Percentiles rank a stretch among this genome's conserved stretches.
These are phyloP conservation scores for Cyprinus carpio DNA, from an alignment of 2,113 vertebrate genomes.

Conservation along the genomic window DNA sequence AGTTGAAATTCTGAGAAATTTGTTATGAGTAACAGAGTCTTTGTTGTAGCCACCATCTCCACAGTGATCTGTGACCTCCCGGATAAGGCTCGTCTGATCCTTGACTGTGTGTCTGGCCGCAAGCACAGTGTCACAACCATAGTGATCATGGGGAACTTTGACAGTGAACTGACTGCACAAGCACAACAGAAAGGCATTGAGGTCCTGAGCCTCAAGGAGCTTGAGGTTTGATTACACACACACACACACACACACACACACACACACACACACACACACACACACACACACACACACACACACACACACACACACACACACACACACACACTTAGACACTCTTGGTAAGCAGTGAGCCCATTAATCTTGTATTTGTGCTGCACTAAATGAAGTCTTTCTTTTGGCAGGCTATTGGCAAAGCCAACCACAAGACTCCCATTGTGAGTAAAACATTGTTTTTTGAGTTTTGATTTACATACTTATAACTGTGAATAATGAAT, in stretches of 20 bases:
- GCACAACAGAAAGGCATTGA: constrained; percentile 82
- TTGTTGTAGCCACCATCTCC: constrained; percentile 78
- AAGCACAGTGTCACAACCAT: constrained; percentile 79
- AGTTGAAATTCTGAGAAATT: not conserved
- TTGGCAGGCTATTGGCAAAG: constrained; percentile 82
- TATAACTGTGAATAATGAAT: not conserved
- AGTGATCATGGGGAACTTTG: constrained; percentile 84
- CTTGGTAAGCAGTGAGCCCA: not conserved
- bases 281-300: no score
- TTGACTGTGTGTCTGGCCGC: constrained; percentile 79
- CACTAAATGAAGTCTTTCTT: constrained; percentile 34
- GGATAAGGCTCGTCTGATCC: constrained; percentile 83
- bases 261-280: not conserved
- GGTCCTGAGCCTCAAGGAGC: constrained; percentile 80
- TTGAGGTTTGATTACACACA: constrained; percentile 79
- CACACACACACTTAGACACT: not conserved
- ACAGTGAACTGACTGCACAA: constrained; percentile 76
- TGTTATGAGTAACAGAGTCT: not conserved
- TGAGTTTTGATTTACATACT: not conserved
- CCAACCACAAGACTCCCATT: constrained; percentile 76
- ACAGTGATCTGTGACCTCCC: constrained; percentile 89
- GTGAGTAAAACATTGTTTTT: constrained; percentile 79
- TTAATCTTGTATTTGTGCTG: not conserved
- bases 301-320: no score
- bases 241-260: constrained; percentile 11